A percentile compares a stretch with the other conserved stretches of the same genome.
phyloP scores from a whole-genome alignment of 2,113 vertebrate genomes.

The Oryzias curvinotus region DNA sequence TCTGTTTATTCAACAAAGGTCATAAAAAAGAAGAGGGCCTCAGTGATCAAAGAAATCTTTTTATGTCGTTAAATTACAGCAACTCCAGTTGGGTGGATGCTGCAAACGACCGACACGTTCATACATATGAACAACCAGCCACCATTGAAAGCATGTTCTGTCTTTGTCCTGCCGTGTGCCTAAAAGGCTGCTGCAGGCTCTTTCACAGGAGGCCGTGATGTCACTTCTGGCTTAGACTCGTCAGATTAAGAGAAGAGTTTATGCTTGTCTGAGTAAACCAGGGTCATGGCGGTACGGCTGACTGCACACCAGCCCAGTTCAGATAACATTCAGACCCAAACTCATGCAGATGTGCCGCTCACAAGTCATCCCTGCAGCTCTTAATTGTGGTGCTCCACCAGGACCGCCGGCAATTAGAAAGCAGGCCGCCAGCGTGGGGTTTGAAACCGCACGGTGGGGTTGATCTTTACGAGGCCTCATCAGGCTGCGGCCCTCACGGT shows the following conservation, averaged over 20 bases:
- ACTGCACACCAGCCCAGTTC: constrained; percentile 48
- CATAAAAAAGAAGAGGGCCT: constrained; percentile 48
- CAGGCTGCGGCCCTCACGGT: constrained; percentile 56
- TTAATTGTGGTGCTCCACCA: constrained; percentile 23
- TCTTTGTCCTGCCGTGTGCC: constrained; percentile 56
- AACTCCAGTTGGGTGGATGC: constrained; percentile 32
- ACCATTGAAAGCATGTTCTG: constrained; percentile 19
- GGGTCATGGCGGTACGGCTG: constrained; percentile 64
- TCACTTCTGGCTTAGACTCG: constrained; percentile 80
- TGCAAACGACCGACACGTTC: constrained; percentile 30
- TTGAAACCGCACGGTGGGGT: constrained; percentile 52
- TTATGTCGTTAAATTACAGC: constrained; percentile 49
- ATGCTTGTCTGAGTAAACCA: constrained; percentile 76
- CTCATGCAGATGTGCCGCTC: constrained; percentile 24
- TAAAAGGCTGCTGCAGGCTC: constrained; percentile 40
- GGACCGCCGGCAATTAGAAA: constrained; percentile 20
- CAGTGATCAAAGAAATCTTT: constrained; percentile 53
- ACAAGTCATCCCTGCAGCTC: constrained; percentile 32
- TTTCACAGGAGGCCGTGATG: constrained; percentile 74
- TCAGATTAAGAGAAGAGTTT: constrained; percentile 81
- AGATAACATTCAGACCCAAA: constrained; percentile 33
- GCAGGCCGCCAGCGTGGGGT: constrained; percentile 28
- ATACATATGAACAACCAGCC: constrained; percentile 30
- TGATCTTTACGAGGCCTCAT: constrained; percentile 65
- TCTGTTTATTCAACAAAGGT: constrained; percentile 38